Percentiles rank a stretch among this genome's conserved stretches.
phyloP scores from a whole-genome alignment of 2,888 invertebrate species.

The Anaspis maculata region DNA sequence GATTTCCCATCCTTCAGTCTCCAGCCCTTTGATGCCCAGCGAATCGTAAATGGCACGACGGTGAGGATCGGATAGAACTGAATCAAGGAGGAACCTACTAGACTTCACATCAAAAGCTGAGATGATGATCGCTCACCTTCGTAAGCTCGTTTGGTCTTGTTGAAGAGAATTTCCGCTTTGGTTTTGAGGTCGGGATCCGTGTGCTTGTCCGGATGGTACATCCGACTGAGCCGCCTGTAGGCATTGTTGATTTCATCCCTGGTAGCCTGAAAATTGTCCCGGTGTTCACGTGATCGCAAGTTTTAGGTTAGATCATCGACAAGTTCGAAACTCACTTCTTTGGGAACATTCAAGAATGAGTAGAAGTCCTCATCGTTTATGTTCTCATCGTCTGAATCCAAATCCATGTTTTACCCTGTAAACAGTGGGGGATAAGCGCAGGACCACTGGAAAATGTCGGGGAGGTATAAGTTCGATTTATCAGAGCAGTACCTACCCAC shows the following conservation, averaged over 20 bases:
- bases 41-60: constrained; percentile 92
- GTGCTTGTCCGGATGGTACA: constrained; percentile 98
- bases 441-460: no score
- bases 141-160: constrained; percentile 87
- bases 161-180: constrained; percentile 88
- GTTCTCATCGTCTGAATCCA: constrained; percentile 59
- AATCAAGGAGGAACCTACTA: no score
- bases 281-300: constrained; percentile 8
- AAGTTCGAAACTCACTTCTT: constrained; percentile 55
- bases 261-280: constrained; percentile 61
- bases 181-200: constrained; percentile 70
- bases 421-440: no score
- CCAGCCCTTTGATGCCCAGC: constrained; percentile 79
- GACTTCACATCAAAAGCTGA: background rate
- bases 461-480: no score
- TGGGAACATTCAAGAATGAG: constrained; percentile 75
- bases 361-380: constrained; percentile 76
- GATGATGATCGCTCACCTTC: constrained; percentile 53
- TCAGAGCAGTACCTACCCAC: no score
- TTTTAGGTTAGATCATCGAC: constrained; percentile 15
- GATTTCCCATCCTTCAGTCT: constrained; percentile 94
- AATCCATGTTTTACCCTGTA: constrained; percentile 58
- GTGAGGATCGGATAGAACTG: constrained; percentile 86
- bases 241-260: constrained; percentile 89
- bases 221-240: constrained; percentile 81